These are phyloP conservation scores for Poecile atricapillus DNA, from an alignment of 2,113 vertebrate species.

Conservation along the genomic window DNA sequence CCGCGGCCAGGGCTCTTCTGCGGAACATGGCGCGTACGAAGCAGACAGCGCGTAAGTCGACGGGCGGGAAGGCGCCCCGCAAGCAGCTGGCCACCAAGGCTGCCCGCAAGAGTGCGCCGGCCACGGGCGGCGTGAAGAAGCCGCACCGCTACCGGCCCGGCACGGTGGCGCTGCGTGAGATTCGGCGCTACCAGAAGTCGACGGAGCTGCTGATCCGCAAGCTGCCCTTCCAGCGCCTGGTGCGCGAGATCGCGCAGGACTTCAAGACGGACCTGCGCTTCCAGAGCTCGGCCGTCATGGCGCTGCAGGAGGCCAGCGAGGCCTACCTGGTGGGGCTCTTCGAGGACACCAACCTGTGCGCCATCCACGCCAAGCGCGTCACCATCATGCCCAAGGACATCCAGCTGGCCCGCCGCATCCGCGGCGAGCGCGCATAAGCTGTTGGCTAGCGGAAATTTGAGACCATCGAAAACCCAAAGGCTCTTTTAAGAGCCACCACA, in stretches of 20 bases:
- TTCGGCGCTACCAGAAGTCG: slow-evolving; percentile 70
- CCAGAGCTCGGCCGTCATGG: slow-evolving; percentile 68
- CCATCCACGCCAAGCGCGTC: slow-evolving; percentile 79
- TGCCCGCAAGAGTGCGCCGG: slow-evolving; percentile 10
- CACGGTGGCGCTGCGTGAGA: slow-evolving; percentile 69
- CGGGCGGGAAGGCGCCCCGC: slow-evolving; percentile 63
- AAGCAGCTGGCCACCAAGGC: slow-evolving; percentile 66
- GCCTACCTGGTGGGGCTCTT: slow-evolving; percentile 68
- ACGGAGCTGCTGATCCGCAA: slow-evolving; percentile 79
- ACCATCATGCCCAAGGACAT: slow-evolving; percentile 86
- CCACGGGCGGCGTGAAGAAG: slow-evolving; percentile 49
- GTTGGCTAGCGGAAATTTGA: background rate
- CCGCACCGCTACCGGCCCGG: slow-evolving; percentile 54
- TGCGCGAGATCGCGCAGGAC: slow-evolving; percentile 70
- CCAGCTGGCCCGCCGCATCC: slow-evolving; percentile 87
- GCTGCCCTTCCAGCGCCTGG: slow-evolving; percentile 77
- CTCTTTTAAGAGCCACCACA: slow-evolving; percentile 75
- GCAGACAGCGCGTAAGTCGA: slow-evolving; percentile 57
- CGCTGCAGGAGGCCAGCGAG: slow-evolving; percentile 70
- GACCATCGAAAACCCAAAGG: slow-evolving; percentile 52
- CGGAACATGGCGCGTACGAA: slow-evolving; percentile 43
- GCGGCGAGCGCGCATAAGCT: slow-evolving; percentile 75
- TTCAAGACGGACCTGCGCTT: slow-evolving; percentile 64
- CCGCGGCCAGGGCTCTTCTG: fast-evolving
- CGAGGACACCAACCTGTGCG: slow-evolving; percentile 86